Conservation (phyloP, 2,113 vertebrate species). For the Fukomys damarensis region DNA sequence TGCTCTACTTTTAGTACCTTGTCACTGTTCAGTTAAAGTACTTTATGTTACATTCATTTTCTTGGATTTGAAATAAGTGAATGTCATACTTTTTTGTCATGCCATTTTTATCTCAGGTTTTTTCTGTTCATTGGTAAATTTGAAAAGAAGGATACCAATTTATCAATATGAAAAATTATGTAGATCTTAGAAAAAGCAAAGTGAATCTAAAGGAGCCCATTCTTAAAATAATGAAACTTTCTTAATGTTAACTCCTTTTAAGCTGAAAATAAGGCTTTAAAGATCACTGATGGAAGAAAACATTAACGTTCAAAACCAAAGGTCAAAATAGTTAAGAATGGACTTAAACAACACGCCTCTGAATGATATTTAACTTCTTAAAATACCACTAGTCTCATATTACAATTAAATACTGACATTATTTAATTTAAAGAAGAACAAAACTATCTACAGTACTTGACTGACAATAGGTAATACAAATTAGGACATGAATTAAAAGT, state of each 20-base stretch:
- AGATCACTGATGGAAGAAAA: constrained; percentile 78
- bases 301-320: constrained; percentile 76
- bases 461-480: constrained; percentile 44
- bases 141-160: constrained; percentile 82
- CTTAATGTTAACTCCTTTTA: constrained; percentile 81
- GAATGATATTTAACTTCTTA: constrained; percentile 27
- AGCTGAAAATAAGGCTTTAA: constrained; percentile 79
- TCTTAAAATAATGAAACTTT: constrained; percentile 83
- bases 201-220: constrained; percentile 77
- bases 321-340: constrained; percentile 73
- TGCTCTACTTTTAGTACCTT: constrained; percentile 62
- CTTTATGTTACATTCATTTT: constrained; percentile 72
- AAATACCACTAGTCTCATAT: constrained; percentile 75
- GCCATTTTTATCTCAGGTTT: constrained; percentile 85
- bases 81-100: constrained; percentile 85
- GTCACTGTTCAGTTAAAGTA: constrained; percentile 74
- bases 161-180: constrained; percentile 85
- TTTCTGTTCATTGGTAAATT: constrained; percentile 85
- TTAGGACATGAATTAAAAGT: background rate
- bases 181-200: constrained; percentile 77
- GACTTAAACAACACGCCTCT: constrained; percentile 59
- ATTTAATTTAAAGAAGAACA: constrained; percentile 67
- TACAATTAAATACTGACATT: constrained; percentile 72
- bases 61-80: constrained; percentile 83
- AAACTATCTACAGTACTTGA: constrained; percentile 73